A percentile compares a stretch with the other conserved stretches of the same genome.
Conservation (phyloP, 2,113 vertebrate species). For the Ciconia stormi region DNA sequence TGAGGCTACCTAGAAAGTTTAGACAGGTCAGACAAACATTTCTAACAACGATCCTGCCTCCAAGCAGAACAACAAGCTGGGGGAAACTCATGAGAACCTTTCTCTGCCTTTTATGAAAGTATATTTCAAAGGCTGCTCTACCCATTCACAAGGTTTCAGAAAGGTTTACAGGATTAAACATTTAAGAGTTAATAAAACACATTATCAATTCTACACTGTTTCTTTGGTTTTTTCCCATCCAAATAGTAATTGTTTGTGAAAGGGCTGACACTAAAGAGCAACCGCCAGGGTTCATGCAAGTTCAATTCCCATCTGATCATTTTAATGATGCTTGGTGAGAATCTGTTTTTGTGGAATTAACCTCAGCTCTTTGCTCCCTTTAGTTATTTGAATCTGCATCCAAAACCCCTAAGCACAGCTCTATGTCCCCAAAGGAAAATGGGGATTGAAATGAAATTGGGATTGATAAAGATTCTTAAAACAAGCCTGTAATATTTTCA, state of each 20-base stretch:
- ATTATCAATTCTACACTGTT: slow-evolving; percentile 8
- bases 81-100: neutral
- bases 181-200: slow-evolving; percentile 39
- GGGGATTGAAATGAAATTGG: neutral
- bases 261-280: slow-evolving; percentile 10
- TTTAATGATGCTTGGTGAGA: slow-evolving; percentile 32
- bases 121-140: neutral
- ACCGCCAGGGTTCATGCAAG: slow-evolving; percentile 25
- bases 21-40: slow-evolving; percentile 23
- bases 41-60: slow-evolving; percentile 7
- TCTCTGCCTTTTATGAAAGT: neutral
- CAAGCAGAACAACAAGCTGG: neutral
- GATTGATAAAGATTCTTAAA: neutral
- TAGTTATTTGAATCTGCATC: neutral
- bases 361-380: slow-evolving; percentile 16
- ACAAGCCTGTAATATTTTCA: neutral
- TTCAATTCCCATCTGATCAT: slow-evolving; percentile 33
- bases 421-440: neutral
- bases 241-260: slow-evolving; percentile 27
- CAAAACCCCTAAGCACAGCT: neutral
- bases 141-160: neutral
- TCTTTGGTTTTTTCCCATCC: neutral
- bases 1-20: slow-evolving; percentile 29
- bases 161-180: neutral
- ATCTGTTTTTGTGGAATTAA: slow-evolving; percentile 23